Conservation (phyloP, 1,140 invertebrate species). For the Scaptomyza graminum region DNA sequence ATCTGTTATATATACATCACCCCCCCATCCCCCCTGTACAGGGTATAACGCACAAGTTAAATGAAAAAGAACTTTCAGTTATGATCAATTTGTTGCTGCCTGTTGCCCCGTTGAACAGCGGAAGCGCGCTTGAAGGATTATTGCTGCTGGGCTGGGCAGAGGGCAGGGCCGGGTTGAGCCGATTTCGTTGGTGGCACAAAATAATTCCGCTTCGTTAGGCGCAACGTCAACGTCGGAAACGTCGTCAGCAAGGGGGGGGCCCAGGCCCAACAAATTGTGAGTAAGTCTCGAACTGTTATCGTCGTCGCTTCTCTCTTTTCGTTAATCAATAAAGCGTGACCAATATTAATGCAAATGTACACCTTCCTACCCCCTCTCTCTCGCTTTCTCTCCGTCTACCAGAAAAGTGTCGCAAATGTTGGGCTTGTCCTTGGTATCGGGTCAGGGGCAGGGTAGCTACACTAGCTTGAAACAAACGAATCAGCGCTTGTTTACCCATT, state of each 20-base stretch:
- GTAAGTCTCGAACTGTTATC: constrained; percentile 2
- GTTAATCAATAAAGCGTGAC: constrained; percentile 73
- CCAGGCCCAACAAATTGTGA: constrained; percentile 9
- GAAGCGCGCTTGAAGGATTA: constrained; percentile 78
- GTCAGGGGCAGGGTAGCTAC: neutral
- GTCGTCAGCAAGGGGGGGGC: neutral
- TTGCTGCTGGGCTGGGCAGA: neutral
- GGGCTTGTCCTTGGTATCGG: constrained; percentile 43
- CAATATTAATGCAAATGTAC: constrained; percentile 67
- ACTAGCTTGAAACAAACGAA: constrained; percentile 6
- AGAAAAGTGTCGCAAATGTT: constrained; percentile 18
- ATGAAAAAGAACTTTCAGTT: neutral
- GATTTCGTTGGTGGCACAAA: constrained; percentile 25
- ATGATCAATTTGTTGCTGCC: constrained; percentile 43
- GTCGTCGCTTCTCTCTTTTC: constrained; percentile 14
- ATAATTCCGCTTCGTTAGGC: constrained; percentile 71
- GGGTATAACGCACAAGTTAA: neutral
- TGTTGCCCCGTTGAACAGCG: constrained; percentile 54
- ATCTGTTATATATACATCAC: too few species aligned
- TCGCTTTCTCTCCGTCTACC: neutral
- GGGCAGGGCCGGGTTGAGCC: constrained; percentile 3
- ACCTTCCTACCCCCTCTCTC: neutral
- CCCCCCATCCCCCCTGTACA: too few species aligned
- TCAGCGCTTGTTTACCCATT: constrained; percentile 45
- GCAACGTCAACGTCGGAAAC: constrained; percentile 33